Base-by-base conservation (phyloP, 2,888 invertebrate species). In the Andrena camellia region DNA sequence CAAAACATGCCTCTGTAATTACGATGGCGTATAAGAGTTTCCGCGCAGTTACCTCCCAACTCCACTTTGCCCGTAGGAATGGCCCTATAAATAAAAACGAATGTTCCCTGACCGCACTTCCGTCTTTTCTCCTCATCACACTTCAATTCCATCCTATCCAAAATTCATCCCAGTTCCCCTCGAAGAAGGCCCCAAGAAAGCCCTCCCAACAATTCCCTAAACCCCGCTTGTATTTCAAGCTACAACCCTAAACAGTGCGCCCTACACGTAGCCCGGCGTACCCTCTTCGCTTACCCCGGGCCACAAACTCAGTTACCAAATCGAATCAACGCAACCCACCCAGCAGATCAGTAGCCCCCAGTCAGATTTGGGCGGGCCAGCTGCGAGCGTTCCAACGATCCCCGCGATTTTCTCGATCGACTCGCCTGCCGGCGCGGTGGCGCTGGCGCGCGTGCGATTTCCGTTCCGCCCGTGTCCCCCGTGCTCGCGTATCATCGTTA, bases 401-500 rank as follows among this genome's bases (percentile, higher is more conserved):
- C 6, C 54, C 6, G 23, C n/a, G 54, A 54, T 67, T 31, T 6
- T 60, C n/a, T 33, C 59, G 26, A 59, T 59, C 59, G 17, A 17
- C 68, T 52, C 54, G n/a, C 31, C 26, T 13, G n/a, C 52, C 20
- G 26, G n/a, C 4, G 17, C 26, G 23, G 8, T 10, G 64, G 54
- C 42, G 60, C n/a, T 35, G 31, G 13, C 48, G 48, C 10, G 13
- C 59, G 54, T 29, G 67, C 64, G 48, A 71, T 81, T 71, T 71
- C 73, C 60, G 66, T 17, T 35, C 72, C 42, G 78, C 52, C 60
- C 57, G 63, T 62, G 71, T 69, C 60, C 70, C 70, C 31, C 26
- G 35, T 74, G 54, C 70, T 20, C 48, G 42, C 29, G 70, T 35
- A 73, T 83, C 81, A 79, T 85, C 78, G 66, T 83, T 69, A 69